Percentiles rank a stretch among this genome's conserved stretches.
Evolutionary conservation across 2,797 vertebrate species (phyloP).

Genomic region (Lepus townsendii): DNA sequence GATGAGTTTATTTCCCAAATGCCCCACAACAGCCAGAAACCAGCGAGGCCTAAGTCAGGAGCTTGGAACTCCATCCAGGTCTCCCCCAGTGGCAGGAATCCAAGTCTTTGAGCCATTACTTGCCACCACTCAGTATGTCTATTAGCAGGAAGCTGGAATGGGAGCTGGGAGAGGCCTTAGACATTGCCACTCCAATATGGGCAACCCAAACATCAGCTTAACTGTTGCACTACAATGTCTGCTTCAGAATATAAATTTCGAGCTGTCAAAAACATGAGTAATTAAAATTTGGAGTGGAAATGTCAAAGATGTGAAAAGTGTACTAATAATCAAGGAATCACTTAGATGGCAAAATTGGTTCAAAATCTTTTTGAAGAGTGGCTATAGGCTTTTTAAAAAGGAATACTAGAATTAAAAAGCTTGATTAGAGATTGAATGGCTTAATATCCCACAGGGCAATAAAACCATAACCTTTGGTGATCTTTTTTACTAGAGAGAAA

Average conservation of each 20-base stretch:
- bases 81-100: too few relatives aligned
- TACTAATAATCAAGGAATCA: neutral
- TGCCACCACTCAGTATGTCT: too few relatives aligned
- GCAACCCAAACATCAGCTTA: too few relatives aligned
- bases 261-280: neutral
- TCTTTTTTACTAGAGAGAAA: slow-evolving; percentile 13
- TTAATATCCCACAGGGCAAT: neutral
- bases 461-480: slow-evolving; percentile 10
- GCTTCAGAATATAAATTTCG: slow-evolving; percentile 38
- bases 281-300: neutral
- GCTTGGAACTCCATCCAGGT: too few relatives aligned
- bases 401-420: neutral
- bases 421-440: neutral
- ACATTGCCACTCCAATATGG: too few relatives aligned
- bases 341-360: neutral
- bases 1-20: too few relatives aligned
- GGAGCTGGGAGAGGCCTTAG: too few relatives aligned
- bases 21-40: too few relatives aligned
- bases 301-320: neutral
- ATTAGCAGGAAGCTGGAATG: too few relatives aligned
- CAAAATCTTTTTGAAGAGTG: slow-evolving; percentile 8
- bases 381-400: neutral
- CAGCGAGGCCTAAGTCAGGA: too few relatives aligned
- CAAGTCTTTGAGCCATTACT: too few relatives aligned
- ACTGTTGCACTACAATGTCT: too few relatives aligned